Evolutionary conservation across 2,888 invertebrate species (phyloP).

Genomic region (Philhelius pedissequus): DNA sequence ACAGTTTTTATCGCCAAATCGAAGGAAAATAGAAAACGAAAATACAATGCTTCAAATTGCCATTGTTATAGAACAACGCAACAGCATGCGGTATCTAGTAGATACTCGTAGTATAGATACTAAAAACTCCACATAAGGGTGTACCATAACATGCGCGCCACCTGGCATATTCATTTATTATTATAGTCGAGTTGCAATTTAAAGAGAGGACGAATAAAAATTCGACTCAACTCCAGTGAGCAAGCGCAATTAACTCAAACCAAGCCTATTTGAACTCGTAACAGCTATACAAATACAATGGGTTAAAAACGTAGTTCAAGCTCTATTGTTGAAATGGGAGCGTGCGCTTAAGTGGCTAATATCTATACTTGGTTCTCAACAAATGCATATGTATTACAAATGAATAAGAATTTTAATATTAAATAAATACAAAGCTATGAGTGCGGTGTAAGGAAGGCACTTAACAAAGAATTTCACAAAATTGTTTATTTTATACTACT

Average conservation of each 20-base stretch:
- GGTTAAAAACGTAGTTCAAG: no score
- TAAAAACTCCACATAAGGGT: constrained; percentile 14
- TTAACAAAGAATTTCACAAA: constrained; percentile 32
- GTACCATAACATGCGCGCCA: not conserved
- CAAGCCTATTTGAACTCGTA: no score
- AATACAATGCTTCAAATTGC: constrained; percentile 18
- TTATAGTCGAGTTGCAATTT: no score
- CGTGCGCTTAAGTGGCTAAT: no score
- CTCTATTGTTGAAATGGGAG: no score
- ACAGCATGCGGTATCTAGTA: not conserved
- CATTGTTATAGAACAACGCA: constrained; percentile 19
- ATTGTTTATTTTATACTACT: constrained; percentile 45
- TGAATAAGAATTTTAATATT: not conserved
- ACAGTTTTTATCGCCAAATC: constrained; percentile 47
- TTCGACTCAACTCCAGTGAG: no score
- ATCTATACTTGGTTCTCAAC: not conserved
- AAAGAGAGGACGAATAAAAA: no score
- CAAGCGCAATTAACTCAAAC: no score
- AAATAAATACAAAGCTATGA: constrained; percentile 24
- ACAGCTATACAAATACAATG: no score
- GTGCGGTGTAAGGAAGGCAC: constrained; percentile 19
- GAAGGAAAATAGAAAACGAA: constrained; percentile 36
- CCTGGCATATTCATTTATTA: not conserved
- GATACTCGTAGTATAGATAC: not conserved
- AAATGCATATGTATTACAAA: not conserved